Conservation (phyloP, 2,797 vertebrate genomes). For the Acrossocheilus fasciatus region DNA sequence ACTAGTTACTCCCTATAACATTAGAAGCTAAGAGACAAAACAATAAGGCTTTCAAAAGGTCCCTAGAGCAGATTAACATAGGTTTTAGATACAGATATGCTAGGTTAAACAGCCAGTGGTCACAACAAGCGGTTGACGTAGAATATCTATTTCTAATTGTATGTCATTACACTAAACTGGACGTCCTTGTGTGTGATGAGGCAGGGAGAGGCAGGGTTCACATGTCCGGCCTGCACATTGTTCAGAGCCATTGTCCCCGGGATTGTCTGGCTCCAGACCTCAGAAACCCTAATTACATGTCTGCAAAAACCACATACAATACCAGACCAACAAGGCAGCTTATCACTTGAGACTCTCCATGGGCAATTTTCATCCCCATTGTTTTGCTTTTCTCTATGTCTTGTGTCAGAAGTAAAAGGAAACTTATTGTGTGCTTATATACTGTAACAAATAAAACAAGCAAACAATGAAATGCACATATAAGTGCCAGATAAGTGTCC, state of each 20-base stretch:
- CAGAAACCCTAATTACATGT: slow-evolving; percentile 78
- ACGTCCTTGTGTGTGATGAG: slow-evolving; percentile 58
- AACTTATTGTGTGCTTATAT: slow-evolving; percentile 53
- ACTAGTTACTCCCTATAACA: slow-evolving; percentile 17
- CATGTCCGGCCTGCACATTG: slow-evolving; percentile 67
- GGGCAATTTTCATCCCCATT: slow-evolving; percentile 52
- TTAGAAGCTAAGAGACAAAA: slow-evolving; percentile 3
- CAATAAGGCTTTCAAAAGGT: slow-evolving; percentile 33
- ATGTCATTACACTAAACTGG: slow-evolving; percentile 62
- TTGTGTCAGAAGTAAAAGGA: slow-evolving; percentile 55
- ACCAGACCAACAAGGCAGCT: slow-evolving; percentile 62
- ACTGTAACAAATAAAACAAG: slow-evolving; percentile 58
- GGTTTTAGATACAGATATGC: slow-evolving; percentile 50
- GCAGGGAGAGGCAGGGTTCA: slow-evolving; percentile 53
- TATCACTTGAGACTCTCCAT: slow-evolving; percentile 59
- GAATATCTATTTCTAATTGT: slow-evolving; percentile 66
- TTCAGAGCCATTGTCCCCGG: slow-evolving; percentile 72
- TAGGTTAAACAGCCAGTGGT: slow-evolving; percentile 56
- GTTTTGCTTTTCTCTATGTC: slow-evolving; percentile 56
- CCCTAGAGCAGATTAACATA: slow-evolving; percentile 42
- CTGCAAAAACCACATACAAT: slow-evolving; percentile 75
- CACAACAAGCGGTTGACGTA: slow-evolving; percentile 58
- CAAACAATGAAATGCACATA: background rate
- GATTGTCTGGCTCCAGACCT: slow-evolving; percentile 76
- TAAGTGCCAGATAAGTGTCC: slow-evolving; percentile 20